These are phyloP conservation scores for Centropus unirufus DNA, from an alignment of 2,113 vertebrate species.

Conservation along the genomic window DNA sequence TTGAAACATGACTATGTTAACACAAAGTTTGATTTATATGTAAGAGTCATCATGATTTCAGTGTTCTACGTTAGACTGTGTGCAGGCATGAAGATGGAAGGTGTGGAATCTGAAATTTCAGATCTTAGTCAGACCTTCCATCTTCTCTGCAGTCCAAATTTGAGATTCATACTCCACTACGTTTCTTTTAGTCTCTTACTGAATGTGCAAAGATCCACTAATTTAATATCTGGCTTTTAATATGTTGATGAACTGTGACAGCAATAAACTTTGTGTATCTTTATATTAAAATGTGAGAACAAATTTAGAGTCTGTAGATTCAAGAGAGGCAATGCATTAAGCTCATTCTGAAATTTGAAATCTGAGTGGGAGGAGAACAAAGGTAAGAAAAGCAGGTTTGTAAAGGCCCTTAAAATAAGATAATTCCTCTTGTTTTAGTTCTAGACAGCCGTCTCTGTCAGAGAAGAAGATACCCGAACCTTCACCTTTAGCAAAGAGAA, in stretches of 20 bases:
- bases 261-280: neutral
- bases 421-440: conserved; percentile 67
- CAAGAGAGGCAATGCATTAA: neutral
- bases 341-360: neutral
- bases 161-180: neutral
- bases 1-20: neutral
- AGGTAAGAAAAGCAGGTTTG: neutral
- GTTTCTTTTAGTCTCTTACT: neutral
- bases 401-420: neutral
- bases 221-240: neutral
- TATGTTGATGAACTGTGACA: neutral
- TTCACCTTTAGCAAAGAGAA: conserved; percentile 91
- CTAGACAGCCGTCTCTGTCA: conserved; percentile 77
- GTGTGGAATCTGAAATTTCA: neutral
- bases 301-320: neutral
- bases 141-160: neutral
- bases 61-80: no score
- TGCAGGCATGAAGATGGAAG: neutral
- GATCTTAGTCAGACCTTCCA: neutral
- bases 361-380: neutral
- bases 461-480: conserved; percentile 90
- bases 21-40: neutral
- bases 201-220: no score
- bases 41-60: neutral
- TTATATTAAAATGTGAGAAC: neutral